A percentile compares a stretch with the other conserved stretches of the same genome.
Evolutionary conservation across 2,113 vertebrate species (phyloP).

Genomic region (Strigops habroptila): DNA sequence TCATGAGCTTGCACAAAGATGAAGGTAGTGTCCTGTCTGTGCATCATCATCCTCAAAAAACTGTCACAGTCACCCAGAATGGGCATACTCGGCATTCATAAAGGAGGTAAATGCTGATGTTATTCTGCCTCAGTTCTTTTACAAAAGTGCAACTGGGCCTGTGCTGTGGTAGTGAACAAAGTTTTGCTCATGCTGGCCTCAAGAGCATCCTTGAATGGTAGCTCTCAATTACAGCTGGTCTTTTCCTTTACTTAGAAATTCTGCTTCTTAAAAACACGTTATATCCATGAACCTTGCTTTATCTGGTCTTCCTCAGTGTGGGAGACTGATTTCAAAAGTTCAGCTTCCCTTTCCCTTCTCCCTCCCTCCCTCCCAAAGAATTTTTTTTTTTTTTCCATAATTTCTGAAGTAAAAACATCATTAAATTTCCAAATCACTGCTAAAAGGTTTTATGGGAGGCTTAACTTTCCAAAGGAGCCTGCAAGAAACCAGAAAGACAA

Average conservation of each 20-base stretch:
- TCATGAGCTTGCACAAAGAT: neutral
- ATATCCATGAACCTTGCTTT: neutral
- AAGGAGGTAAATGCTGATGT: neutral
- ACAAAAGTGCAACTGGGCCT: neutral
- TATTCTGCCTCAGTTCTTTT: neutral
- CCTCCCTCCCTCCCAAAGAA: neutral
- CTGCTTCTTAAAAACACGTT: neutral
- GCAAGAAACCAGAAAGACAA: neutral
- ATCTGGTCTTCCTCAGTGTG: neutral
- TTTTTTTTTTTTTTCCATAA: neutral
- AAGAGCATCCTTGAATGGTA: neutral
- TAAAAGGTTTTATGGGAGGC: neutral
- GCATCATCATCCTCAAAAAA: neutral
- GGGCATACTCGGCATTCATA: neutral
- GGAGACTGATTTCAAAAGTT: neutral
- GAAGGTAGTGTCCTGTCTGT: neutral
- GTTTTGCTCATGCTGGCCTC: neutral
- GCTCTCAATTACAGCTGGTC: neutral
- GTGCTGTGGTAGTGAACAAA: neutral
- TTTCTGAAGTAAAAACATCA: neutral
- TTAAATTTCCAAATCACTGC: slow-evolving; percentile 5
- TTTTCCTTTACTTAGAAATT: neutral
- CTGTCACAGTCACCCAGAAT: neutral
- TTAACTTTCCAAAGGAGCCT: slow-evolving; percentile 6
- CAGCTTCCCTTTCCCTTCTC: neutral